These are phyloP conservation scores for Elachura formosa DNA, from an alignment of 2,113 vertebrate species.

Conservation along the genomic window DNA sequence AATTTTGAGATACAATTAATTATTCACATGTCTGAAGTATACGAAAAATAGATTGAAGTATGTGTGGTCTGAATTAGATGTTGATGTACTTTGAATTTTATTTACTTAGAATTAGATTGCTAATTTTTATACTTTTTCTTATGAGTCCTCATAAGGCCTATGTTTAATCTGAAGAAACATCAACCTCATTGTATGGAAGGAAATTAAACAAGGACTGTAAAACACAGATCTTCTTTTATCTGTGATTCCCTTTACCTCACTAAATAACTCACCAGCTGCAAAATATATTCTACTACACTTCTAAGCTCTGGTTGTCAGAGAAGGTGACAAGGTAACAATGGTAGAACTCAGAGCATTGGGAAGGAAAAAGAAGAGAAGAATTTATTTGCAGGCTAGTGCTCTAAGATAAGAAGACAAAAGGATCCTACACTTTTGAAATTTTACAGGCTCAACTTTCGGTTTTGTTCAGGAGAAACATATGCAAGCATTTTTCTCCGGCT, in stretches of 20 bases:
- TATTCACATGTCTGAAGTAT: background rate
- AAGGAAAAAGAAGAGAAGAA: background rate
- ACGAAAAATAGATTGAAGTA: background rate
- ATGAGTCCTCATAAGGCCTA: background rate
- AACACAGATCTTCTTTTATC: background rate
- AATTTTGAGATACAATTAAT: background rate
- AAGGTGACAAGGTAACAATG: background rate
- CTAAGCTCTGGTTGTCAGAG: background rate
- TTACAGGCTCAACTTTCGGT: background rate
- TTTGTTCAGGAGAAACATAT: background rate
- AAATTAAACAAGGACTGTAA: background rate
- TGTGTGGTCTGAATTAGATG: background rate
- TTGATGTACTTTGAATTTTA: background rate
- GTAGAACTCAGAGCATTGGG: background rate
- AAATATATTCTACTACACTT: background rate
- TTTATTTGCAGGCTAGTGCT: background rate
- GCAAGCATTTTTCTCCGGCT: background rate
- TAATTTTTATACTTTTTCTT: background rate
- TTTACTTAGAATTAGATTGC: background rate
- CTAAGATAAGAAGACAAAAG: background rate
- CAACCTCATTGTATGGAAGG: background rate
- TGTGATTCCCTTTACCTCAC: background rate
- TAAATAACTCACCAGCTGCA: background rate
- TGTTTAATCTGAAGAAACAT: background rate
- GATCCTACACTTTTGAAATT: background rate